Evolutionary conservation across 2,888 invertebrate genomes (phyloP).

Genomic region (Branchellion lobata): DNA sequence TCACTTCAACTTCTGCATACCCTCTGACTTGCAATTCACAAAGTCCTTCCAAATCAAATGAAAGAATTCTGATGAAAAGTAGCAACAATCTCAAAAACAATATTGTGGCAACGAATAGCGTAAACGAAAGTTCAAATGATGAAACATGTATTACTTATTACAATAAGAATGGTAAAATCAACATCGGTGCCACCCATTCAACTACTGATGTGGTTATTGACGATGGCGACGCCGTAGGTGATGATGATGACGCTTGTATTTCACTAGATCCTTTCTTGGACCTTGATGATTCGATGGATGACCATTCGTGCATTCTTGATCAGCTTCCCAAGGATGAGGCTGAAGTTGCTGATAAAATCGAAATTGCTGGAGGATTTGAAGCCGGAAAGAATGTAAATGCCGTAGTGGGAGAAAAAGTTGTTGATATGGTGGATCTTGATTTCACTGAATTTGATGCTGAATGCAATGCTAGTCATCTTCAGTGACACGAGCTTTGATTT

Average conservation of each 20-base stretch:
- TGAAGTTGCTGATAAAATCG: too few species aligned
- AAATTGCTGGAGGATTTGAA: not conserved
- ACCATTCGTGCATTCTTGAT: not conserved
- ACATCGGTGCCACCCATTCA: not conserved
- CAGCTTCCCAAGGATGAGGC: not conserved
- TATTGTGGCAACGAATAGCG: not conserved
- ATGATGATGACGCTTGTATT: not conserved
- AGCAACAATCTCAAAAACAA: not conserved
- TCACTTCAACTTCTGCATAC: too few species aligned
- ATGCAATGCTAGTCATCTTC: too few species aligned
- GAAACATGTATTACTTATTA: not conserved
- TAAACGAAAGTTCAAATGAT: not conserved
- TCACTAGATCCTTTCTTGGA: constrained; percentile 31
- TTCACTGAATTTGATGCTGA: too few species aligned
- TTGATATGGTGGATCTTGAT: too few species aligned
- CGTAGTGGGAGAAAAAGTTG: too few species aligned
- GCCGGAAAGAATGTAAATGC: not conserved
- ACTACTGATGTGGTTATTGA: not conserved
- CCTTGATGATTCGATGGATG: constrained; percentile 28
- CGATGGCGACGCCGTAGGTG: not conserved
- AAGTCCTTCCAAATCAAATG: too few species aligned
- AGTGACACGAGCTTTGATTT: too few species aligned
- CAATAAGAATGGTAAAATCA: not conserved
- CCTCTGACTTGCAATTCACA: too few species aligned
- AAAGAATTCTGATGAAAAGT: too few species aligned